A percentile compares a stretch with the other conserved stretches of the same genome.
These are phyloP conservation scores for Ia io DNA, from an alignment of 2,113 vertebrate species.

Conservation along the genomic window DNA sequence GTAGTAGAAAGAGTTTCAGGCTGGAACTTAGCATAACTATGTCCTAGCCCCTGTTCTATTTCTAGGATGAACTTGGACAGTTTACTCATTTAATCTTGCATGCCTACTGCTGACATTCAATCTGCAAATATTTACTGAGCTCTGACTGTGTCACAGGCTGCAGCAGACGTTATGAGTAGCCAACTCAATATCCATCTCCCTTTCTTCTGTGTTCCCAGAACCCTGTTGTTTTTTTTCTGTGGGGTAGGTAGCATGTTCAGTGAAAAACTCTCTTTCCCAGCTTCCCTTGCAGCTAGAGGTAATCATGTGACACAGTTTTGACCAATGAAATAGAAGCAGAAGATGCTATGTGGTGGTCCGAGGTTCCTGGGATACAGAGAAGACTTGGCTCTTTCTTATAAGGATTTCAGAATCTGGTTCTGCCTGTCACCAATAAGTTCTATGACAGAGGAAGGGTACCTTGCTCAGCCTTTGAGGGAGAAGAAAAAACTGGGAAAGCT, in stretches of 20 bases:
- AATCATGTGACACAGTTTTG: neutral
- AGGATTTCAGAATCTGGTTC: neutral
- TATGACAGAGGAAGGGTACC: neutral
- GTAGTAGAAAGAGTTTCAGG: neutral
- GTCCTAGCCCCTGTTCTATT: neutral
- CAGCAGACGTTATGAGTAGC: neutral
- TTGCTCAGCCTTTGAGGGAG: neutral
- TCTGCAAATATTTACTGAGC: neutral
- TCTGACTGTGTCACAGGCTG: neutral
- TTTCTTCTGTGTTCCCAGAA: neutral
- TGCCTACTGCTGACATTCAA: neutral
- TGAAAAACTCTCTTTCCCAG: neutral
- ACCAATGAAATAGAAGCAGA: neutral
- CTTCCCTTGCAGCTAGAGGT: neutral
- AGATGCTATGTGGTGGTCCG: neutral
- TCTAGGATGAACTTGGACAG: neutral
- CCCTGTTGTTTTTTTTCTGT: neutral
- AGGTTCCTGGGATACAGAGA: neutral
- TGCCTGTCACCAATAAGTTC: neutral
- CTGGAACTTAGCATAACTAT: neutral
- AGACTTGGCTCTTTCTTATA: neutral
- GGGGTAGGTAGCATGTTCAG: neutral
- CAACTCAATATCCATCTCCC: neutral
- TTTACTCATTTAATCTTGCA: neutral
- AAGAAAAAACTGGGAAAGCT: neutral